phyloP scores from a whole-genome alignment of 2,113 vertebrate species.

The Platysteira castanea region DNA sequence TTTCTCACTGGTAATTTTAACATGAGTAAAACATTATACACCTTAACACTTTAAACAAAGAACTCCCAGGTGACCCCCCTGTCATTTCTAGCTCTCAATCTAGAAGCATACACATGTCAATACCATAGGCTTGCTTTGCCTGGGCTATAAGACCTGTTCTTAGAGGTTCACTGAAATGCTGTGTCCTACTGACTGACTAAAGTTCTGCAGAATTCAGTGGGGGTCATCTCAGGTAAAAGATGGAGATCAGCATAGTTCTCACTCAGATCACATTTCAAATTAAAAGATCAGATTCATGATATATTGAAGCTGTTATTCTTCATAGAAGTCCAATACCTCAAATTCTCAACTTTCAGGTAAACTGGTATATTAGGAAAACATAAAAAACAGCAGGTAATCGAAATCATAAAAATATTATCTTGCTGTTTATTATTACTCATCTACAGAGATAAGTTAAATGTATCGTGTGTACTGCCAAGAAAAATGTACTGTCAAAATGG shows the following conservation, averaged over 20 bases:
- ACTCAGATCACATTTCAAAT: neutral
- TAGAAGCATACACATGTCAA: accelerated
- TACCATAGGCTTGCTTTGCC: neutral
- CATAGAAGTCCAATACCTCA: neutral
- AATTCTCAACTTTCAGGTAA: neutral
- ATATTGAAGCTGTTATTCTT: neutral
- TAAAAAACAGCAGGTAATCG: neutral
- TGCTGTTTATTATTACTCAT: neutral
- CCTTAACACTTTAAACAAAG: neutral
- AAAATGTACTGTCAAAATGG: neutral
- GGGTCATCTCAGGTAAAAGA: neutral
- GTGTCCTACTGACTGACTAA: neutral
- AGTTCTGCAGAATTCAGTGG: neutral
- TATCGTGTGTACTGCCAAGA: neutral
- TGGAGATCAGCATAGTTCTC: neutral
- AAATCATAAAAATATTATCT: neutral
- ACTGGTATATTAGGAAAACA: neutral
- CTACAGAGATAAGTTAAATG: neutral
- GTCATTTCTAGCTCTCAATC: neutral
- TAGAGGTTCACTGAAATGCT: neutral
- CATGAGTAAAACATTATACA: neutral
- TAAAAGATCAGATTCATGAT: neutral
- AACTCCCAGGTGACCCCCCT: neutral
- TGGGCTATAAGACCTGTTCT: neutral
- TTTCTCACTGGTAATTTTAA: neutral